These are phyloP conservation scores for Leptodactylus fallax DNA, from an alignment of 2,797 vertebrate species.

Conservation along the genomic window DNA sequence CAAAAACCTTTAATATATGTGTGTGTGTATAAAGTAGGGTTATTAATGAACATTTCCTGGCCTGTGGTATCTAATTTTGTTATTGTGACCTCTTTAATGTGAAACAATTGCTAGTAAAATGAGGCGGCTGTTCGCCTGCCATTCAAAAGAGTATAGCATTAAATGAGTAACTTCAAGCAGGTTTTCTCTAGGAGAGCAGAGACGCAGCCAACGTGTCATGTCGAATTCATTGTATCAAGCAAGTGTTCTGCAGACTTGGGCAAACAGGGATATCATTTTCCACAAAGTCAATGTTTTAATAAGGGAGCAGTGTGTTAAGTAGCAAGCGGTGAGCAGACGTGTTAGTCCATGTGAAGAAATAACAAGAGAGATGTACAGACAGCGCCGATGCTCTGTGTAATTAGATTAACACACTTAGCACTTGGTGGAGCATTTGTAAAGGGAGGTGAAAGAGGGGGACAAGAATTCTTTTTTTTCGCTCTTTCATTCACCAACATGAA, in stretches of 20 bases:
- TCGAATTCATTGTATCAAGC: constrained; percentile 39
- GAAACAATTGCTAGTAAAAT: not conserved
- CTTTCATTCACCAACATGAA: constrained; percentile 53
- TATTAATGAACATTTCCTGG: not conserved
- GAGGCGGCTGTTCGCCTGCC: no score
- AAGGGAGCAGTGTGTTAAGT: constrained; percentile 54
- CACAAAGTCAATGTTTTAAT: constrained; percentile 59
- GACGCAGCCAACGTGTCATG: constrained; percentile 33
- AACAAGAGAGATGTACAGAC: constrained; percentile 60
- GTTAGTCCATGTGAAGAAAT: constrained; percentile 64
- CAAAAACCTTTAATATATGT: no score
- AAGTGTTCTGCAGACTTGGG: constrained; percentile 19
- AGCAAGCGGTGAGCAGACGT: constrained; percentile 51
- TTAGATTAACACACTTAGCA: constrained; percentile 65
- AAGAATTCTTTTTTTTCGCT: constrained; percentile 39
- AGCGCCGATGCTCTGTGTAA: constrained; percentile 60
- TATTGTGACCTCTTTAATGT: not conserved
- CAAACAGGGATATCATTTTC: constrained; percentile 36
- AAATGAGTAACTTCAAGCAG: not conserved
- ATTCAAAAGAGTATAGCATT: not conserved
- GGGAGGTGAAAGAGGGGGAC: constrained; percentile 56
- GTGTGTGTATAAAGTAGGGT: not conserved
- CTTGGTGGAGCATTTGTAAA: constrained; percentile 61
- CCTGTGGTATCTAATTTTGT: no score
- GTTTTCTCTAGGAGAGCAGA: not conserved